Base-by-base conservation (phyloP, 2,888 invertebrate species). In the Acrobasis suavella region DNA sequence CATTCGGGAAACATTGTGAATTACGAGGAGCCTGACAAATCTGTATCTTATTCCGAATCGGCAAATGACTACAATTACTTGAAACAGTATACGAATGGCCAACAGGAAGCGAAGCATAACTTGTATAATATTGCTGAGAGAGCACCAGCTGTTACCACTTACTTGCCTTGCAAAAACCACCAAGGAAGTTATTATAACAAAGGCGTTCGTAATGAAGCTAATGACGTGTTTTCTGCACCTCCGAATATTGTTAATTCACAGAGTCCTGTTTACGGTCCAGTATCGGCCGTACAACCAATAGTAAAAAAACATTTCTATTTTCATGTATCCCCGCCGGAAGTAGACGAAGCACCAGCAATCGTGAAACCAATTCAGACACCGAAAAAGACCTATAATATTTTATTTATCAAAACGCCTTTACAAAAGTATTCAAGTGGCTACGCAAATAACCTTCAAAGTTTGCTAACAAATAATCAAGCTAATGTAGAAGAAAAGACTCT, bases 371-470 rank as follows among this genome's bases (percentile, higher is more conserved):
- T 85, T 0, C 87, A 93, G 12, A 83, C 91, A 17, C 16, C 55
- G 55, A 95, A 95, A 78, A 96, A 95, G 73, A 94, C 94, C 73
- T 95, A 96, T 89, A 96, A 95, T 77, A 96, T 96, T 75, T 93
- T 96, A 83, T 96, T 96, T 90, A 96, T 96, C 82, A 96, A 96
- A 85, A 94, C 95, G 15, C 96, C 96, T 49, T 93, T 95, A 16
- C 93, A 95, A 63, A 94, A 94, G 63, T 93, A 94, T n/a, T 74
- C 32, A 8, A 32, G 7, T 32, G 7, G 37, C 9, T 69, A 74
- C 56, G 63, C 64, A 6, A 72, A 63, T 0, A 69, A 70, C 49
- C 58, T 81, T 2, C 78, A 80, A 59, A 94, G 94, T 63, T 93
- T 94, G 56, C 93, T 93, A 0, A 94, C 94, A 65, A 89, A 93